phyloP scores from a whole-genome alignment of 64 coral and sea anemone genomes.

The Stichodactyla helianthus region DNA sequence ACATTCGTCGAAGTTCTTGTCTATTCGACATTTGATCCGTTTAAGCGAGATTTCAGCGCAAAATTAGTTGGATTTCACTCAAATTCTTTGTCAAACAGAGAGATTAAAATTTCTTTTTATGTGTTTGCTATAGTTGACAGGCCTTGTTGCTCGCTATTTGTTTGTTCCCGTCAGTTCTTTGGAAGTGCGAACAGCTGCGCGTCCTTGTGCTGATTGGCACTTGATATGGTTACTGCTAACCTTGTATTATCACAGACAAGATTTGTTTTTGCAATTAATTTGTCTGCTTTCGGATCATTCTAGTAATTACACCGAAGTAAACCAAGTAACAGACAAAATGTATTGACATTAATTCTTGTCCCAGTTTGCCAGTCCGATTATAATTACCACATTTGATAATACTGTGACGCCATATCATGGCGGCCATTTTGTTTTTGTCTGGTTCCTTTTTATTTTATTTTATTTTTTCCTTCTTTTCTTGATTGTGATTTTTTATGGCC shows the following conservation, averaged over 20 bases:
- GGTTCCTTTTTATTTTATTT: too few relatives aligned
- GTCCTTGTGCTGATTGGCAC: neutral
- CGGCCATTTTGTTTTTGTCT: too few relatives aligned
- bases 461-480: too few relatives aligned
- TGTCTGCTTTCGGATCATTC: neutral
- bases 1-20: too few relatives aligned
- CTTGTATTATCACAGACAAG: neutral
- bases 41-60: neutral
- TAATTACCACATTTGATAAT: too few relatives aligned
- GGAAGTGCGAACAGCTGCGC: neutral
- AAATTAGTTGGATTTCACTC: neutral
- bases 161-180: neutral
- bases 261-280: neutral
- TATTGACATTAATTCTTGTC: too few relatives aligned
- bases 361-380: too few relatives aligned
- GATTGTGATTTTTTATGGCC: too few relatives aligned
- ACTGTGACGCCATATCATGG: too few relatives aligned
- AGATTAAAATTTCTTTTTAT: neutral
- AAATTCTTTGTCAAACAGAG: neutral
- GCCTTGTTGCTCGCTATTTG: neutral
- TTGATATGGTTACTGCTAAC: neutral
- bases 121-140: neutral
- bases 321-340: too few relatives aligned
- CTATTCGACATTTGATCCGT: neutral
- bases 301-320: neutral